Evolutionary conservation across 2,888 invertebrate genomes (phyloP).

Genomic region (Leucania comma): DNA sequence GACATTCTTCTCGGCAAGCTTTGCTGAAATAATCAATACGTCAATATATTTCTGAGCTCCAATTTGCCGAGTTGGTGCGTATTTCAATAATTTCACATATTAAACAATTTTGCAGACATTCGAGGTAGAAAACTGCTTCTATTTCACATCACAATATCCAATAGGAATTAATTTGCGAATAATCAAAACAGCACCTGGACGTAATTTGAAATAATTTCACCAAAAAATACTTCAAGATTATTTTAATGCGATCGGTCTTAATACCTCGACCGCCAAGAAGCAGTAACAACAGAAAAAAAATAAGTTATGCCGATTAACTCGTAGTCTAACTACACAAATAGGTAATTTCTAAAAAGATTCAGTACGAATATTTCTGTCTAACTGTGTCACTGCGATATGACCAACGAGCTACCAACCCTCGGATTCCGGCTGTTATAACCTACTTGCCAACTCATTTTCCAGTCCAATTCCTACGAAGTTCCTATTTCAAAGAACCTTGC

Average conservation of each 20-base stretch:
- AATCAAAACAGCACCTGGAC: background rate
- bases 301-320: background rate
- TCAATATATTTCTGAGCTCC: no score
- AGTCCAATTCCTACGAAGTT: slow-evolving; percentile 35
- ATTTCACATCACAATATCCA: no score
- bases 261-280: background rate
- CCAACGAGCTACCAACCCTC: slow-evolving; percentile 11
- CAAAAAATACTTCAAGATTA: no score
- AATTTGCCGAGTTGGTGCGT: no score
- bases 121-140: no score
- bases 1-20: no score
- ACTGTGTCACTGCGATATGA: slow-evolving; percentile 1
- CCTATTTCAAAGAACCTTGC: slow-evolving; percentile 30
- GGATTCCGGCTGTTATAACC: slow-evolving; percentile 18
- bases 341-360: slow-evolving; percentile 2
- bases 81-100: no score
- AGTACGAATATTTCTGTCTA: background rate
- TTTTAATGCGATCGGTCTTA: background rate
- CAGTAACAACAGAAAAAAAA: background rate
- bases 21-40: no score
- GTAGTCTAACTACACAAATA: background rate
- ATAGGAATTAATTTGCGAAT: no score
- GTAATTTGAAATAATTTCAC: no score
- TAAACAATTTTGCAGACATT: no score
- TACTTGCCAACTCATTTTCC: slow-evolving; percentile 31